A percentile compares a stretch with the other conserved stretches of the same genome.
Conservation (phyloP, 2,888 invertebrate genomes). For the Eucera pruinosa region DNA sequence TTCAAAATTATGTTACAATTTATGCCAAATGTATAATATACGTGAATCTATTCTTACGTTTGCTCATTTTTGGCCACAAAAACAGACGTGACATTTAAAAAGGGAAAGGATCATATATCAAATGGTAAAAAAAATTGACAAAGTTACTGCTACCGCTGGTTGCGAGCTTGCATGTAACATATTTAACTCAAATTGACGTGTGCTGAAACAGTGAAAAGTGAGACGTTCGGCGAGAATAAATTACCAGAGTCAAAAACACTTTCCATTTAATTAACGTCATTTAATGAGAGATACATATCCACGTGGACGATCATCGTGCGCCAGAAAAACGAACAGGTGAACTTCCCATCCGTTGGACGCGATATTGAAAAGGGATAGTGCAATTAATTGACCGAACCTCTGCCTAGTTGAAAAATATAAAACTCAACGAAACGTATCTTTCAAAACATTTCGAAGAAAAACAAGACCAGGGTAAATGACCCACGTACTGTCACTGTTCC, state of each 20-base stretch:
- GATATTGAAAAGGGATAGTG: constrained; percentile 24
- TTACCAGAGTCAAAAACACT: constrained; percentile 43
- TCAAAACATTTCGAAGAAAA: background rate
- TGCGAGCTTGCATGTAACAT: background rate
- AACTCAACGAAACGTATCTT: constrained; percentile 11
- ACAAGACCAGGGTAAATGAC: no score
- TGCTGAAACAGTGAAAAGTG: constrained; percentile 21
- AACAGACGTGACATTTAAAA: background rate
- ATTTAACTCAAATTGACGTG: constrained; percentile 22
- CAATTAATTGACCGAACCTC: constrained; percentile 48
- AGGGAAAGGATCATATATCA: background rate
- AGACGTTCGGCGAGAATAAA: constrained; percentile 33
- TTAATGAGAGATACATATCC: constrained; percentile 59
- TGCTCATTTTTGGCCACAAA: background rate
- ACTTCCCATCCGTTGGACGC: constrained; percentile 20
- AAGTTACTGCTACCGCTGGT: background rate
- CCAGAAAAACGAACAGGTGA: constrained; percentile 63
- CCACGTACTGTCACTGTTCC: no score
- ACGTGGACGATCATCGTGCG: constrained; percentile 45
- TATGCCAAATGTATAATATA: no score
- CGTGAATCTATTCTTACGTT: background rate
- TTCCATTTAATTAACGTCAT: constrained; percentile 54
- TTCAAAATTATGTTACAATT: no score
- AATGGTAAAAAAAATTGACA: background rate
- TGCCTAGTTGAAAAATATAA: constrained; percentile 29